phyloP scores from a whole-genome alignment of 2,888 invertebrate species.

The Drosophila suboccidentalis region DNA sequence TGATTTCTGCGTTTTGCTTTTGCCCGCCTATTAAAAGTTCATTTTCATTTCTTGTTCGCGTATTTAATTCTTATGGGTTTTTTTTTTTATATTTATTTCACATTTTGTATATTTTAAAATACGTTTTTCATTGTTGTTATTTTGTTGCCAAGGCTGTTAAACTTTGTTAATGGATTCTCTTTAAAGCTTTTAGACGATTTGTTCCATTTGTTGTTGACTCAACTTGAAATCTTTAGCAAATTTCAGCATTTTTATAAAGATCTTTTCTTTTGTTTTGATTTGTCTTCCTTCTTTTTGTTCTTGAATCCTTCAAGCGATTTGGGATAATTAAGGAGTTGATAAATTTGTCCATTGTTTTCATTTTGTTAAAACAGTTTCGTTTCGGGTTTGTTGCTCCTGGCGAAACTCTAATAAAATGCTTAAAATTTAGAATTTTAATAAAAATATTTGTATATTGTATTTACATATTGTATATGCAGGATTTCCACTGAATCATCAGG shows the following conservation, averaged over 20 bases:
- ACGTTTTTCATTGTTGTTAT: constrained; percentile 22
- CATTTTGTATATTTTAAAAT: constrained; percentile 44
- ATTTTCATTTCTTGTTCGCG: constrained; percentile 36
- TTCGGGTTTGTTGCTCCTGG: constrained; percentile 18
- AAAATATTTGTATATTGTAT: neutral
- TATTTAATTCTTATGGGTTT: constrained; percentile 23
- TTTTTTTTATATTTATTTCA: constrained; percentile 37
- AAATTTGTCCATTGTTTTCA: constrained; percentile 13
- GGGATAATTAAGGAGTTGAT: constrained; percentile 15
- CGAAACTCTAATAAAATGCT: constrained; percentile 9
- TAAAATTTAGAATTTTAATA: too few relatives aligned
- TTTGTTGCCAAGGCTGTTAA: constrained; percentile 52
- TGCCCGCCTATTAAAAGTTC: constrained; percentile 43
- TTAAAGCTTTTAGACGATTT: constrained; percentile 27
- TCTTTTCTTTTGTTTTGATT: constrained; percentile 13
- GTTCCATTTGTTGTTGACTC: constrained; percentile 6
- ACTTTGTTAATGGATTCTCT: constrained; percentile 43
- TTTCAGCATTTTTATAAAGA: constrained; percentile 8
- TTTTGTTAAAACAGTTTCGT: neutral
- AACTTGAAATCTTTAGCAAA: constrained; percentile 18
- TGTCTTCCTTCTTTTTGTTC: constrained; percentile 1
- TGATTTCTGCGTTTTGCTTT: constrained; percentile 30
- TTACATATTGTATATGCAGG: neutral
- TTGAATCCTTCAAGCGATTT: constrained; percentile 15
- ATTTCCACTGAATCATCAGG: neutral